Conservation (phyloP, 2,113 vertebrate species). For the Isurus oxyrinchus region DNA sequence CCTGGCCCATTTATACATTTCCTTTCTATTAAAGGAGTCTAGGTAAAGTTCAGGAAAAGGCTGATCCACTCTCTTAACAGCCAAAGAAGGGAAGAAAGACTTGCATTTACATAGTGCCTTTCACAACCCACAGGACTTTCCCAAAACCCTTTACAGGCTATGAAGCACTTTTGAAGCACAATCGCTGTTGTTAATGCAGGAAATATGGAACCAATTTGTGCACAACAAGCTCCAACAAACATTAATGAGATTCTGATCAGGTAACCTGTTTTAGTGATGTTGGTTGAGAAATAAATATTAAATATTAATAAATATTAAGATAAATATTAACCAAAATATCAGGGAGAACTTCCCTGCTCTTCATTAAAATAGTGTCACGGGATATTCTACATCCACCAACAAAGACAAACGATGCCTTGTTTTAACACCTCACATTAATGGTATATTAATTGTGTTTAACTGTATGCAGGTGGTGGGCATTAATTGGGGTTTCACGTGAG, state of each 20-base stretch:
- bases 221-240: background rate
- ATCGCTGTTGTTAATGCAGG: background rate
- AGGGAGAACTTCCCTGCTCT: background rate
- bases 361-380: background rate
- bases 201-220: background rate
- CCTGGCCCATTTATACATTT: background rate
- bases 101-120: background rate
- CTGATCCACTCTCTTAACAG: background rate
- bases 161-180: background rate
- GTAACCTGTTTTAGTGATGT: background rate
- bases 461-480: too few species aligned
- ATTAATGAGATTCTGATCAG: background rate
- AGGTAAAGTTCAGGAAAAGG: background rate
- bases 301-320: too few species aligned
- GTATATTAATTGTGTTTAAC: too few species aligned
- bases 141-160: background rate
- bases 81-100: background rate
- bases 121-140: background rate
- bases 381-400: background rate
- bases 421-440: background rate
- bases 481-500: too few species aligned
- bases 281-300: background rate
- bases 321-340: too few species aligned
- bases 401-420: background rate
- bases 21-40: background rate